Conservation (phyloP, 1,140 invertebrate species). For the Bombus soroeensis region DNA sequence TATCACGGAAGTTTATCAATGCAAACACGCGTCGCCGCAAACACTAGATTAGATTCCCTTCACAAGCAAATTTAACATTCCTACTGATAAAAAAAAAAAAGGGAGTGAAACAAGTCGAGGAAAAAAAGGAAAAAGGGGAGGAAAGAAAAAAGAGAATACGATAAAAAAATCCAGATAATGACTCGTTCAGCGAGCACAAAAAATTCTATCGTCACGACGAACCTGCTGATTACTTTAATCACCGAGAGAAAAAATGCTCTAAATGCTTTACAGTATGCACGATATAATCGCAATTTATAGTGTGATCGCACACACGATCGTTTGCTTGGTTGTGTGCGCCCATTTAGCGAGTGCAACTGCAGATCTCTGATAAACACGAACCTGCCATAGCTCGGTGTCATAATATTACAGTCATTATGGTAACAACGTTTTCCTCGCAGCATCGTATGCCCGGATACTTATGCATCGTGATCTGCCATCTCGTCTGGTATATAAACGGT, state of each 20-base stretch:
- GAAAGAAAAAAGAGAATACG: neutral
- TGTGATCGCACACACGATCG: neutral
- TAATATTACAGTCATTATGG: constrained; percentile 67
- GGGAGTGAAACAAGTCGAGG: neutral
- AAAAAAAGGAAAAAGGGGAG: no score
- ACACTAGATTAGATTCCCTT: constrained; percentile 43
- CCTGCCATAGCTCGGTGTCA: constrained; percentile 53
- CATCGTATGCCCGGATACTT: constrained; percentile 20
- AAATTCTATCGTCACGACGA: constrained; percentile 23
- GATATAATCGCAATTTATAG: constrained; percentile 44
- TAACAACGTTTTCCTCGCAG: constrained; percentile 43
- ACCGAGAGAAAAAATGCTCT: neutral
- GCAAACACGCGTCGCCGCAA: constrained; percentile 47
- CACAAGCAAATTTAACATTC: constrained; percentile 15
- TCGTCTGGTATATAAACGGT: constrained; percentile 47
- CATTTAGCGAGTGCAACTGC: constrained; percentile 53
- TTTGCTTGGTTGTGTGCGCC: neutral
- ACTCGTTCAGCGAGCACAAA: neutral
- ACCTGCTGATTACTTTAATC: constrained; percentile 35
- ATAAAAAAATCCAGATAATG: constrained; percentile 29
- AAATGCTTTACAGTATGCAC: constrained; percentile 30
- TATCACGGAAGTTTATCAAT: constrained; percentile 48
- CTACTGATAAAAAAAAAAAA: neutral
- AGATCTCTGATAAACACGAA: constrained; percentile 64
- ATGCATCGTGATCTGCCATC: constrained; percentile 48